phyloP scores from a whole-genome alignment of 2,888 invertebrate species.

The Caenorhabditis imperialis region DNA sequence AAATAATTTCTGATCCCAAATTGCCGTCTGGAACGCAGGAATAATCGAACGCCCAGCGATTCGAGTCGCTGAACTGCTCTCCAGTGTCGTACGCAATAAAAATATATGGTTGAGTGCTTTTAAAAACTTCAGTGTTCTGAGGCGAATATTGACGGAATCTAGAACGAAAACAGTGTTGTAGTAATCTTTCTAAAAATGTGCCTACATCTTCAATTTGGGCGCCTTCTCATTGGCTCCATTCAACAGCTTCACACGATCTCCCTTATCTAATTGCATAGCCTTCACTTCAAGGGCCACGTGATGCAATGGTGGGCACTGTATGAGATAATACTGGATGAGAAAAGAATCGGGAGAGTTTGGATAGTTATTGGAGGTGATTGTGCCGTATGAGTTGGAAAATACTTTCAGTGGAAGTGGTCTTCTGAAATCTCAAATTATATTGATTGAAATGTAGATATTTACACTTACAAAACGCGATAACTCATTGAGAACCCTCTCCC shows the following conservation, averaged over 20 bases:
- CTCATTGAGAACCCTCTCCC: conserved; percentile 26
- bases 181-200: too few relatives aligned
- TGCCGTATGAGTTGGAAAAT: conserved; percentile 26
- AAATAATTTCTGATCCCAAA: conserved; percentile 47
- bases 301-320: conserved; percentile 23
- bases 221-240: conserved; percentile 29
- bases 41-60: conserved; percentile 44
- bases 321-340: conserved; percentile 43
- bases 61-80: conserved; percentile 17
- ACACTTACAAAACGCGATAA: conserved; percentile 39
- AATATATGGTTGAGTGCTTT: conserved; percentile 20
- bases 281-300: conserved; percentile 30
- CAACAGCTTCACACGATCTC: conserved; percentile 34
- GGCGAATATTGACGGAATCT: conserved; percentile 40
- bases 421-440: conserved; percentile 15
- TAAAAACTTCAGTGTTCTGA: too few relatives aligned
- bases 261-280: conserved; percentile 23
- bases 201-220: conserved; percentile 31
- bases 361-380: conserved; percentile 46
- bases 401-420: conserved; percentile 34
- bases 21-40: conserved; percentile 44
- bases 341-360: conserved; percentile 43
- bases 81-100: conserved; percentile 49
- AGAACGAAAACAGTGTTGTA: too few relatives aligned
- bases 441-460: not conserved